Percentiles rank a stretch among this genome's conserved stretches.
phyloP scores from a whole-genome alignment of 2,797 vertebrate species.

The Halcyon chelicuti region DNA sequence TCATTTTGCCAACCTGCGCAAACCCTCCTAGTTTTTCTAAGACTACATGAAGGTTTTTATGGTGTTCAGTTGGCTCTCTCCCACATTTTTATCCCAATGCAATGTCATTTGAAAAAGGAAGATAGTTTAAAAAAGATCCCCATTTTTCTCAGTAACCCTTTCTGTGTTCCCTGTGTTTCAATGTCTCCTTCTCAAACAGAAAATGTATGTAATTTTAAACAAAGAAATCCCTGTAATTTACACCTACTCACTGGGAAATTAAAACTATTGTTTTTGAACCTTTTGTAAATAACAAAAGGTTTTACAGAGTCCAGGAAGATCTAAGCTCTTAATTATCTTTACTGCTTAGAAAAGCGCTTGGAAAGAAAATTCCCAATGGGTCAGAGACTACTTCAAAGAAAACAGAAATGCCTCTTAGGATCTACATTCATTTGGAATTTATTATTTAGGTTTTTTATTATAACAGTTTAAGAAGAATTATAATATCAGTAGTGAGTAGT shows the following conservation, averaged over 20 bases:
- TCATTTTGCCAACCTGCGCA: background rate
- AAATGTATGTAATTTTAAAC: background rate
- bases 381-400: background rate
- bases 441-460: background rate
- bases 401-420: background rate
- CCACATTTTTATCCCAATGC: background rate
- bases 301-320: background rate
- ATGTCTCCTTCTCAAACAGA: background rate
- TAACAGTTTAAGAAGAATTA: background rate
- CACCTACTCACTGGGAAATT: background rate
- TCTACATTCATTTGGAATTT: background rate
- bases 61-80: background rate
- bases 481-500: background rate
- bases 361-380: background rate
- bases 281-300: background rate
- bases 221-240: background rate
- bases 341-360: background rate
- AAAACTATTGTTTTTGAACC: background rate
- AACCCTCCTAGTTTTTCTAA: background rate
- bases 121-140: fast-evolving
- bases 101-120: background rate
- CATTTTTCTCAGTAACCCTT: background rate
- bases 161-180: background rate
- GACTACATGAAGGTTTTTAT: background rate
- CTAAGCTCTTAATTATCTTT: background rate